phyloP scores from a whole-genome alignment of 2,113 vertebrate genomes.

The Triplophysa dalaica region DNA sequence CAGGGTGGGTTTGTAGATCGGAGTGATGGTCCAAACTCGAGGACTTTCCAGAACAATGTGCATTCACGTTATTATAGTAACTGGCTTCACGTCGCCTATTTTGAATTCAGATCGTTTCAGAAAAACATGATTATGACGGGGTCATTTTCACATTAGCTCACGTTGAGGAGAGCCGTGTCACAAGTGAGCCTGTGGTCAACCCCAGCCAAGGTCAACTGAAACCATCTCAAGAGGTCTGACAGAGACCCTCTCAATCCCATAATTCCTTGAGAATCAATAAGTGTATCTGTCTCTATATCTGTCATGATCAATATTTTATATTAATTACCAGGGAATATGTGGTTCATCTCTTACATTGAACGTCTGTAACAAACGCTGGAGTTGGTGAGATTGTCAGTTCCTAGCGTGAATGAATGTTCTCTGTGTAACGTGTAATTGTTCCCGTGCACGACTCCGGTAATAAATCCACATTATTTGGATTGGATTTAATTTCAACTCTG shows the following conservation, averaged over 20 bases:
- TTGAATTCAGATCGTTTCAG: constrained; percentile 53
- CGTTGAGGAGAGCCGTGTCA: constrained; percentile 46
- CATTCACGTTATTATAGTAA: constrained; percentile 68
- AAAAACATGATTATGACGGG: constrained; percentile 58
- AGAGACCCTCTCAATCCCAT: constrained; percentile 49
- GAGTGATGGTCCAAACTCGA: constrained; percentile 46
- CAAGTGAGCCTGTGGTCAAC: constrained; percentile 56
- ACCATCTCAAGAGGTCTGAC: constrained; percentile 52
- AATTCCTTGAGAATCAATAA: constrained; percentile 7
- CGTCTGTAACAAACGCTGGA: background rate
- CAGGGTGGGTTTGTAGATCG: background rate
- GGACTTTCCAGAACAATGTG: constrained; percentile 67
- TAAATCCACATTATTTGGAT: constrained; percentile 45
- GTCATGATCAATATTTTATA: background rate
- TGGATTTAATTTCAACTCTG: constrained; percentile 48
- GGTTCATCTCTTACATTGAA: background rate
- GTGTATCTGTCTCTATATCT: no score
- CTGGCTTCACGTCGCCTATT: constrained; percentile 55
- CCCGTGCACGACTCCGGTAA: constrained; percentile 7
- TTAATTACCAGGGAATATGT: background rate
- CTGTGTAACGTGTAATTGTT: background rate
- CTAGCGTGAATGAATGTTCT: background rate
- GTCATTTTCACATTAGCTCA: constrained; percentile 60
- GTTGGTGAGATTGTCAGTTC: constrained; percentile 3
- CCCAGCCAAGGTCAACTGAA: constrained; percentile 55